Evolutionary conservation across 1,140 invertebrate species (phyloP), one percentile per base, ranked within the genome.

Genomic region (Drosophila mauritiana): DNA sequence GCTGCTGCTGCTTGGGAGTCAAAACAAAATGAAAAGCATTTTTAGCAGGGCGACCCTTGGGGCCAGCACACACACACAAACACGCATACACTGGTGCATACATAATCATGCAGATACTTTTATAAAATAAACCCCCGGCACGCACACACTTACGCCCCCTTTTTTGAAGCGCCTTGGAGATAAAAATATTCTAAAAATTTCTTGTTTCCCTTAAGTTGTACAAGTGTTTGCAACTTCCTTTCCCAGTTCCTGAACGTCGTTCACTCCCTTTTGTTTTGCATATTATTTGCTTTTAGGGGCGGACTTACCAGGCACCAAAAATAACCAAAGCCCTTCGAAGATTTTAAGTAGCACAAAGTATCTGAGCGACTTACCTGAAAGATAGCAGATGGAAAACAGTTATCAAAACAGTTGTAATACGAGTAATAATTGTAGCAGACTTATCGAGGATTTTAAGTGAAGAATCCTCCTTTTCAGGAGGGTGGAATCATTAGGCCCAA

Each of bases 361-460:
- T 83, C 68, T 52, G 52, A 64, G 72, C 51, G 79, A 88, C 83
- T 88, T 89, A 88, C 83, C 83, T 88, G 84, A 13, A 86, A 86
- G 37, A 49, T 55, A 78, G 65, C 73, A 68, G 61, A 65, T 68
- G 55, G 31, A 45, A 49, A 78, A 52, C 42, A 73, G 57, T 58
- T 27, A 67, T 46, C 36, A 61, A 45, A 75, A 77, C 36, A 64
- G 40, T 25, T 48, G 17, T 46, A 74, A 88, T 76, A 70, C 74
- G 45, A 58, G 58, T 76, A 57, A 76, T 88, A 88, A 83, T 86
- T 88, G 65, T 68, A 65, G 51, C 40, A 78, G 49, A 31, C 59
- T 65, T 64, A 64, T 68, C 36, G 11, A 25, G 40, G 17, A 42
- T 56, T 53, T 75, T 40, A 27, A 65, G 57, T 42, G 53, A 34